phyloP scores from a whole-genome alignment of 2,888 invertebrate genomes.

The Papilio elwesi region DNA sequence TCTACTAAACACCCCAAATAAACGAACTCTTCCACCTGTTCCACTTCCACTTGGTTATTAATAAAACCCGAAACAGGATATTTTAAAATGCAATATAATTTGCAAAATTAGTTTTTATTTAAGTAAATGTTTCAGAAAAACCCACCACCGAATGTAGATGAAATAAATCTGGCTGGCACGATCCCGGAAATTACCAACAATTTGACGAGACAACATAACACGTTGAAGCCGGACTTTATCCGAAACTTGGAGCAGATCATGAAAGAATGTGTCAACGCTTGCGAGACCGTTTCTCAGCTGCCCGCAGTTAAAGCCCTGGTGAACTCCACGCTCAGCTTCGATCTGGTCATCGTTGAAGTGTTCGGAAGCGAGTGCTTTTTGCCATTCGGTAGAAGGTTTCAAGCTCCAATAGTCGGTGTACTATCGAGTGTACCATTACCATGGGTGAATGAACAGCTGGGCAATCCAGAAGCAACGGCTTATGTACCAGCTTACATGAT shows the following conservation, averaged over 20 bases:
- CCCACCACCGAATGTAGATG: constrained; percentile 68
- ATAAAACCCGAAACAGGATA: background rate
- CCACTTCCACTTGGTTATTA: background rate
- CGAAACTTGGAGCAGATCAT: constrained; percentile 75
- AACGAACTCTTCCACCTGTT: no score
- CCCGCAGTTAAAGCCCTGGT: constrained; percentile 69
- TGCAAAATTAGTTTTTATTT: background rate
- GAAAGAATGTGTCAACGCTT: constrained; percentile 75
- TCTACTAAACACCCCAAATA: no score
- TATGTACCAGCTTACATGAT: constrained; percentile 84
- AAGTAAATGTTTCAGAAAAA: constrained; percentile 67
- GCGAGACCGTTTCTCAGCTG: constrained; percentile 70
- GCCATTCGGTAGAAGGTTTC: constrained; percentile 80
- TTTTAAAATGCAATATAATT: background rate
- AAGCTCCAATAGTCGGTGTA: constrained; percentile 81
- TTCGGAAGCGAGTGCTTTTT: constrained; percentile 85
- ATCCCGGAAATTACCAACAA: constrained; percentile 77
- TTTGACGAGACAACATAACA: constrained; percentile 64
- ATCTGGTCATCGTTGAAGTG: constrained; percentile 77
- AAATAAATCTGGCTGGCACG: constrained; percentile 78
- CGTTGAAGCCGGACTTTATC: constrained; percentile 70
- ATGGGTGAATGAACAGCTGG: constrained; percentile 83
- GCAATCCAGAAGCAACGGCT: constrained; percentile 83
- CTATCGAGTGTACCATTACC: constrained; percentile 82
- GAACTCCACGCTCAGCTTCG: constrained; percentile 67